Evolutionary conservation across 1,140 invertebrate species (phyloP), one percentile per base, ranked within the genome.

Genomic region (Camponotus vicinus): DNA sequence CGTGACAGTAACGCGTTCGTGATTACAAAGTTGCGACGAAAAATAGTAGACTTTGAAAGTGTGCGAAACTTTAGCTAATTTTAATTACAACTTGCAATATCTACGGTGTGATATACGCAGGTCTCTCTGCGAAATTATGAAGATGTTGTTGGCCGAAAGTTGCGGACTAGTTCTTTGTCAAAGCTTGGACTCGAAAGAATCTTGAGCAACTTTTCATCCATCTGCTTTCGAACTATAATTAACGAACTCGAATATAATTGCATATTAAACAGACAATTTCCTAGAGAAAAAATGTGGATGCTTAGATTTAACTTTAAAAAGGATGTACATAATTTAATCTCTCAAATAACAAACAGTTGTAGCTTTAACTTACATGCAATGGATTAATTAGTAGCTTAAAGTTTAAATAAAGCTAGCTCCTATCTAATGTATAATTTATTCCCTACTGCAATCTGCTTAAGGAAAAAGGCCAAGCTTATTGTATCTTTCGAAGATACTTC

Each of bases 341-440:
- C 71, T 61, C 55, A 61, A 69, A 49, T 49, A 63, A 32, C 61
- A 69, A 27, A 86, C 88, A 88, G 75, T 76, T 77, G 70, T 70
- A 80, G 13, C 59, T 80, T 40, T 59, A 71, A 88, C 75, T 88
- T 42, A 64, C 11, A 52, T n/a, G 18, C 45, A 45, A 15, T 49
- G 70, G 87, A 88, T 86, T 86, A 88, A 63, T 71, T 18, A 63
- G n/a, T 27, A 21, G 45, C n/a, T 40, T 18, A 59, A 88, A 86
- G 59, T 88, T 88, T 88, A 79, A 89, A 88, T 40, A 73, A 88
- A 89, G 70, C 61, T 42, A 3, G 27, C 27, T 52, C 18, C 27
- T 18, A 49, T 32, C 67, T 85, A 55, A 85, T 86, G 88, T 88
- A 76, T 89, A 57, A 89, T 89, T 88, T 89, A 88, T 88, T 85